phyloP scores from a whole-genome alignment of 53 echinoderm and acorn worm genomes.

The Holothuria leucospilota region DNA sequence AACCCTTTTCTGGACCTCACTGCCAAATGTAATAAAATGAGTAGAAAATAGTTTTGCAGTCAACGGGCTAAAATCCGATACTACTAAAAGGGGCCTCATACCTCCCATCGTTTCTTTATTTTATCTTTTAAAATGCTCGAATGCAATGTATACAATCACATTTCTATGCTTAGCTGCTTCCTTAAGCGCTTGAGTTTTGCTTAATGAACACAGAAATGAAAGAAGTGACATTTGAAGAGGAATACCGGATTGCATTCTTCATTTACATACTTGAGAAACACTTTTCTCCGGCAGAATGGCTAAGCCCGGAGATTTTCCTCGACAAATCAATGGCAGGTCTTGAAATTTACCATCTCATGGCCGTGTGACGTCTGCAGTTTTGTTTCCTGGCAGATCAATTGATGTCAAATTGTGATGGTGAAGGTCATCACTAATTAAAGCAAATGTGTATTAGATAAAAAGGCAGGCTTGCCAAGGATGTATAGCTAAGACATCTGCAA shows the following conservation, averaged over 20 bases:
- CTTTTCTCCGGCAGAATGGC: slow-evolving; percentile 45
- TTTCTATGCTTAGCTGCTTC: slow-evolving; percentile 53
- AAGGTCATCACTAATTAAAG: slow-evolving; percentile 46
- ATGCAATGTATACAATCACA: slow-evolving; percentile 57
- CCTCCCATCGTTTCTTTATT: slow-evolving; percentile 46
- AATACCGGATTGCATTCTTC: slow-evolving; percentile 46
- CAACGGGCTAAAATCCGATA: slow-evolving; percentile 61
- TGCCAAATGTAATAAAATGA: slow-evolving; percentile 62
- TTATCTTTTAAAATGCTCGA: slow-evolving; percentile 38
- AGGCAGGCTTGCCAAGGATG: background rate
- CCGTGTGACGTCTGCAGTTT: slow-evolving; percentile 36
- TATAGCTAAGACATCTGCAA: background rate
- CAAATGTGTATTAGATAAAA: slow-evolving; percentile 5
- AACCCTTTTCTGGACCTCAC: slow-evolving; percentile 48
- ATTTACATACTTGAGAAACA: slow-evolving; percentile 52
- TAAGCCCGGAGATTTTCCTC: slow-evolving; percentile 33
- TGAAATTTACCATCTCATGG: slow-evolving; percentile 49
- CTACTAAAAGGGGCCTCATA: slow-evolving; percentile 57
- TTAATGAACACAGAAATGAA: slow-evolving; percentile 47
- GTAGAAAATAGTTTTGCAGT: slow-evolving; percentile 62
- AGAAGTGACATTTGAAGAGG: slow-evolving; percentile 52
- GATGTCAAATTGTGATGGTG: slow-evolving; percentile 9
- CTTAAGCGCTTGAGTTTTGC: slow-evolving; percentile 57
- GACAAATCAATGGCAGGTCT: slow-evolving; percentile 44
- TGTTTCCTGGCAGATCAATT: slow-evolving; percentile 26